Evolutionary conservation across 1,140 invertebrate species (phyloP), one percentile per base, ranked within the genome.

Genomic region (Papilio machaon): DNA sequence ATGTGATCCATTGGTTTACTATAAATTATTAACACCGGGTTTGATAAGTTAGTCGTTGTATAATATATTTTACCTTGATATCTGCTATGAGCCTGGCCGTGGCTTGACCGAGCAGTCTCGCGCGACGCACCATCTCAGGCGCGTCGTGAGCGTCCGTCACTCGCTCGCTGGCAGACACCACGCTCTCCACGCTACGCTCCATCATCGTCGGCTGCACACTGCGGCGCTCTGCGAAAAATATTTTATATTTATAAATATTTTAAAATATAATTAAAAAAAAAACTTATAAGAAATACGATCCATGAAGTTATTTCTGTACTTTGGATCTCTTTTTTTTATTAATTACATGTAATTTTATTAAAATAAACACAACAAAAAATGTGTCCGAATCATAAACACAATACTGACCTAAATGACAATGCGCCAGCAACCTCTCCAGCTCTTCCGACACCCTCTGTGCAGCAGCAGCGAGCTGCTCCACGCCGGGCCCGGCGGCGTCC

Each of bases 51-150:
- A 7, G 52, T 6, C 54, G 38, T 43, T 43, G n/a, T 58, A 17
- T 58, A 58, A 19, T 0, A 58, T 52, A 52, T n/a, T 15, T 17
- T 30, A 96, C 96, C 95, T 99, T 99, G 83, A 99, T 99, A 80
- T 97, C 98, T 90, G 98, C 97, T 77, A 99, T 99, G 3, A 99
- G 95, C 78, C 98, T 97, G 0, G 98, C 98, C 0, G 98, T 99
- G 11, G 98, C 98, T 94, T 99, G 97, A 7, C 98, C 98, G 47
- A 99, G 95, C n/a, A 98, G 96, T 81, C 98, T 95, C 0, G 99
- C 99, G 89, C 99, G 98, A 10, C 97, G 96, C 30, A 99, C 98
- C 98, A 99, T 99, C 94, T 99, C 99, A 2, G 97, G 96, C 0
- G 97, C 96, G 94, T 99, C 98, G 38, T 97, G 97, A 19, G 97